Conservation (phyloP, 2,888 invertebrate species). For the Sthenelais limicola region DNA sequence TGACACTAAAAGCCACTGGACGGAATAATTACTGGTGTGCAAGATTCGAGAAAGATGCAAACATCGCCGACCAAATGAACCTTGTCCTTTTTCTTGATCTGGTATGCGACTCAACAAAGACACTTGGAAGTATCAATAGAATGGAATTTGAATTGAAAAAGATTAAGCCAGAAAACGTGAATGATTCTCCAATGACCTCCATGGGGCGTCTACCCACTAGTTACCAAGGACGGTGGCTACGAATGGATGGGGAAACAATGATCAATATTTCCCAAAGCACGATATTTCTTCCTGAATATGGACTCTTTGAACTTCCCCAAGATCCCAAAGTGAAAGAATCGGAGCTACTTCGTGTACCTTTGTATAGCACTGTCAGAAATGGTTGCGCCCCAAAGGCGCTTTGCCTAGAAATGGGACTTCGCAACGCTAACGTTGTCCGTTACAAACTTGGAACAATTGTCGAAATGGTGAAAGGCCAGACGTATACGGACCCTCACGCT, state of each 20-base stretch:
- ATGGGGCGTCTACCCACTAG: not conserved
- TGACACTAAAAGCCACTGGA: not conserved
- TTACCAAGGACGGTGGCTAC: not conserved
- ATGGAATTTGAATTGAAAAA: too few species aligned
- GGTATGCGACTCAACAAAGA: slow-evolving; percentile 2
- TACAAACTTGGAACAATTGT: slow-evolving; percentile 6
- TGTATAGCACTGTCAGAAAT: not conserved
- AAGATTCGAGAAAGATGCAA: not conserved
- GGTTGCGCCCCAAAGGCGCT: slow-evolving; percentile 1
- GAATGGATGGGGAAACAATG: not conserved
- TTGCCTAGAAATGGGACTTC: not conserved
- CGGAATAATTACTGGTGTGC: slow-evolving; percentile 16
- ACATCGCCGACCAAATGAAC: not conserved
- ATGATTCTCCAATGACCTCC: not conserved
- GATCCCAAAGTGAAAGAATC: not conserved
- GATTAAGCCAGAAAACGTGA: too few species aligned
- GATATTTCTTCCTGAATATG: slow-evolving; percentile 3
- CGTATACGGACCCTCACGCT: not conserved
- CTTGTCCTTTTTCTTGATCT: slow-evolving; percentile 13
- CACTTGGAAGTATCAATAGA: too few species aligned
- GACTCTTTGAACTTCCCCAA: not conserved
- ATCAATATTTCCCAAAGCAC: not conserved
- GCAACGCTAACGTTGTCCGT: not conserved
- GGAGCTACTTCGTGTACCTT: not conserved
- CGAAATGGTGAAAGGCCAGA: not conserved